A percentile compares a stretch with the other conserved stretches of the same genome.
Conservation (phyloP, 2,797 vertebrate genomes). For the Epinephelus malabaricus region DNA sequence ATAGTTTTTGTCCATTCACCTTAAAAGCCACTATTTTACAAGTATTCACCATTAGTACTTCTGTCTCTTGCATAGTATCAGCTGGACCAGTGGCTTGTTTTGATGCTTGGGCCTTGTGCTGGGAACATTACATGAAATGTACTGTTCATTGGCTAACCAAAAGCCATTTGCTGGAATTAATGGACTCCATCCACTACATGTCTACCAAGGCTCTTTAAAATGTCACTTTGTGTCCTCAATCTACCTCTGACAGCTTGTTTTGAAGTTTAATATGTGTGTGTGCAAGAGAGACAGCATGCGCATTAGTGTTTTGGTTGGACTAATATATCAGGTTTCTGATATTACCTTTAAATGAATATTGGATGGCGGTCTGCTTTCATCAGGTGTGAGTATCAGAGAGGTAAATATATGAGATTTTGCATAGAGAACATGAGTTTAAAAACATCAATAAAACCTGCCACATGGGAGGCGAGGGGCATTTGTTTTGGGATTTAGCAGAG, state of each 20-base stretch:
- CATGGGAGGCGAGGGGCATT: not conserved
- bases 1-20: not conserved
- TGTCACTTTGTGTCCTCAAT: constrained; percentile 18
- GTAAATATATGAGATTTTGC: not conserved
- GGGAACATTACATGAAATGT: constrained; percentile 71
- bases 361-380: not conserved
- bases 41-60: not conserved
- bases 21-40: not conserved
- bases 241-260: constrained; percentile 15
- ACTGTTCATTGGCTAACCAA: constrained; percentile 35
- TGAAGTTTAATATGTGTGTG: not conserved
- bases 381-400: not conserved
- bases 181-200: constrained; percentile 5
- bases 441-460: not conserved
- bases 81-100: constrained; percentile 46
- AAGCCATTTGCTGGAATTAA: constrained; percentile 54
- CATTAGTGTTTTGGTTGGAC: constrained; percentile 15
- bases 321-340: constrained; percentile 7
- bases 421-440: not conserved
- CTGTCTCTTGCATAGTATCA: not conserved
- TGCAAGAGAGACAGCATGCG: not conserved
- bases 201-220: constrained; percentile 35
- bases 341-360: constrained; percentile 11
- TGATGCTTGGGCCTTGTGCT: constrained; percentile 55
- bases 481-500: not conserved